Conservation (phyloP, 2,888 invertebrate genomes). For the Tenthredo notha region DNA sequence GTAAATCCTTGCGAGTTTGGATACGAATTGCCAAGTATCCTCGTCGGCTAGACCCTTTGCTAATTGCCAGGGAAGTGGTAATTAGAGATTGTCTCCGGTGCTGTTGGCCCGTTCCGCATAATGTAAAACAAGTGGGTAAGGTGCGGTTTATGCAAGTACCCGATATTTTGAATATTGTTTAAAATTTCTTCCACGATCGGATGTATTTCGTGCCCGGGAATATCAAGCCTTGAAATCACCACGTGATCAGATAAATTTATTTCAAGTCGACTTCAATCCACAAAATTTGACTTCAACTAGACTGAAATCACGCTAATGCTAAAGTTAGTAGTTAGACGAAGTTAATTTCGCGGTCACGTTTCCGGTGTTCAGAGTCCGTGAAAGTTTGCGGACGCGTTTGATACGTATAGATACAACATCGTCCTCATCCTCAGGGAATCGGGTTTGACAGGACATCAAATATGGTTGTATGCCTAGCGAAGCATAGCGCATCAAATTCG, state of each 20-base stretch:
- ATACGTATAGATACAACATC: neutral
- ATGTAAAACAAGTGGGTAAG: neutral
- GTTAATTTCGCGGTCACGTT: slow-evolving; percentile 16
- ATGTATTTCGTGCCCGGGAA: neutral
- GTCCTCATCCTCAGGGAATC: neutral
- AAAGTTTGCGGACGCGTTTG: slow-evolving; percentile 27
- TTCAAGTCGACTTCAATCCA: neutral
- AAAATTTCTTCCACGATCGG: neutral
- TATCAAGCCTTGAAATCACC: neutral
- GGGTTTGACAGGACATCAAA: slow-evolving; percentile 6
- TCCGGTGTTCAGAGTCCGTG: slow-evolving; percentile 19
- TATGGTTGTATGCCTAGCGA: neutral
- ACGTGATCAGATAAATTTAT: neutral
- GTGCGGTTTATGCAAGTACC: neutral
- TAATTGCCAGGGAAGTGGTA: slow-evolving; percentile 20
- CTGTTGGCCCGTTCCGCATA: neutral
- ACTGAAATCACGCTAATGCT: neutral
- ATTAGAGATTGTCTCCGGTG: slow-evolving; percentile 11
- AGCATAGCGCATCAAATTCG: neutral
- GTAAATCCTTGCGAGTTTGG: slow-evolving; percentile 23
- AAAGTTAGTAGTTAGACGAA: slow-evolving; percentile 13
- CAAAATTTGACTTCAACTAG: neutral
- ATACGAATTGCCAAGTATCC: slow-evolving; percentile 21
- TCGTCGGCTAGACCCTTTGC: slow-evolving; percentile 14
- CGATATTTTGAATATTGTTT: neutral